Evolutionary conservation across 2,888 invertebrate species (phyloP).

Genomic region (Heliconius charithonia): DNA sequence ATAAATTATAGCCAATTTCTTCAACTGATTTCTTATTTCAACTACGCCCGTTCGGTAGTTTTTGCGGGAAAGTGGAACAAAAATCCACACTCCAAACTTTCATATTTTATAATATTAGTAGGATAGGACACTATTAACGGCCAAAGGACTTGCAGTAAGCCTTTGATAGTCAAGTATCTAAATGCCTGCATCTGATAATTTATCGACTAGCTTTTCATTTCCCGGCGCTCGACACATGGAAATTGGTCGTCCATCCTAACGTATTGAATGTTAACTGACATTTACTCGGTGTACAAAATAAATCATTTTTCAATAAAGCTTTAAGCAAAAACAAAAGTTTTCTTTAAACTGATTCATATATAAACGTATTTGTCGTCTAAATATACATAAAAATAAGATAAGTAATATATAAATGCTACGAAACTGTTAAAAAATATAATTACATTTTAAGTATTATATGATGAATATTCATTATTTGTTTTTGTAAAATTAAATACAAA

Average conservation of each 20-base stretch:
- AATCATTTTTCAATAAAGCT: not conserved
- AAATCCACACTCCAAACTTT: too few relatives aligned
- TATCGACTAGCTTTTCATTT: conserved; percentile 66
- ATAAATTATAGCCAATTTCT: too few relatives aligned
- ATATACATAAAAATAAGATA: too few relatives aligned
- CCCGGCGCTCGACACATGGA: conserved; percentile 70
- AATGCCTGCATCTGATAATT: conserved; percentile 40
- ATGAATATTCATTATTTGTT: too few relatives aligned
- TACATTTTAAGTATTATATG: too few relatives aligned
- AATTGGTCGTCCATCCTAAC: conserved; percentile 61
- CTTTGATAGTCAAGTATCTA: conserved; percentile 48
- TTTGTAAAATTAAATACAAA: too few relatives aligned
- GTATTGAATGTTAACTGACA: conserved; percentile 39
- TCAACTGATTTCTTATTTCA: too few relatives aligned
- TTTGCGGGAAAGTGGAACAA: too few relatives aligned
- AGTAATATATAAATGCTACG: too few relatives aligned
- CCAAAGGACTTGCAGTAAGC: not conserved
- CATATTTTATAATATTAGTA: too few relatives aligned
- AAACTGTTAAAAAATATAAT: too few relatives aligned
- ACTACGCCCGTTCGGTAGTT: too few relatives aligned
- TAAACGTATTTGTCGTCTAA: not conserved
- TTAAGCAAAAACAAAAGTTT: not conserved
- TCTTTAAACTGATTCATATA: not conserved
- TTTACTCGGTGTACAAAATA: conserved; percentile 25
- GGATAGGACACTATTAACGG: not conserved